phyloP scores from a whole-genome alignment of 2,888 invertebrate genomes.

The Augochlorella aurata region DNA sequence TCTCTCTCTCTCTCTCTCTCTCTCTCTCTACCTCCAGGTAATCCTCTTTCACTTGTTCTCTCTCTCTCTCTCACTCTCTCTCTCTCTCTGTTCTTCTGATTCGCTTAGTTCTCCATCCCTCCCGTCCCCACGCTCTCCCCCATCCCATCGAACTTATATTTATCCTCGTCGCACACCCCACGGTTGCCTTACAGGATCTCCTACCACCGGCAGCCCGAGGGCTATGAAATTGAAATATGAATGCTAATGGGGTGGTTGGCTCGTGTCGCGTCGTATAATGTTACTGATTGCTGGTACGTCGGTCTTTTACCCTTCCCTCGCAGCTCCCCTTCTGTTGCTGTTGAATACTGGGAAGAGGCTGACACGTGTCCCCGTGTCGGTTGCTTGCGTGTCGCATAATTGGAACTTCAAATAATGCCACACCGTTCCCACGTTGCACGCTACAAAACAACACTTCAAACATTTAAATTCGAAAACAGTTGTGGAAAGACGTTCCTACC shows the following conservation, averaged over 20 bases:
- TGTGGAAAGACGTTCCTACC: too few species aligned
- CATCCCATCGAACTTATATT: slow-evolving; percentile 51
- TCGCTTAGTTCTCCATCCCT: background rate
- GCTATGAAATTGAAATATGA: slow-evolving; percentile 76
- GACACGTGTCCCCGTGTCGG: slow-evolving; percentile 42
- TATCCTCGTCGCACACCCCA: slow-evolving; percentile 43
- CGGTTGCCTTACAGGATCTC: slow-evolving; percentile 58
- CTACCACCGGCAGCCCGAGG: slow-evolving; percentile 50
- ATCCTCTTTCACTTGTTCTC: slow-evolving; percentile 24
- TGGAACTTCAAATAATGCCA: slow-evolving; percentile 41
- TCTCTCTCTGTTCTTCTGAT: background rate
- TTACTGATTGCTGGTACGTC: slow-evolving; percentile 66
- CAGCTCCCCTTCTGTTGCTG: slow-evolving; percentile 28
- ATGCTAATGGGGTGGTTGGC: slow-evolving; percentile 72
- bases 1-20: background rate
- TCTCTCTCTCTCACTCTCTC: slow-evolving; percentile 21
- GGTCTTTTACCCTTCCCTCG: slow-evolving; percentile 44
- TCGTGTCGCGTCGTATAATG: slow-evolving; percentile 66
- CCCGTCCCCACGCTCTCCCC: slow-evolving; percentile 13
- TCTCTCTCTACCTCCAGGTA: slow-evolving; percentile 10
- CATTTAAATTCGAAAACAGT: too few species aligned
- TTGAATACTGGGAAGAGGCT: slow-evolving; percentile 35
- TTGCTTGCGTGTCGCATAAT: slow-evolving; percentile 39
- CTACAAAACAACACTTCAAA: too few species aligned
- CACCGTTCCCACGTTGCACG: background rate